A percentile compares a stretch with the other conserved stretches of the same genome.
Evolutionary conservation across 2,888 invertebrate genomes (phyloP).

Genomic region (Tetranychus truncatus): DNA sequence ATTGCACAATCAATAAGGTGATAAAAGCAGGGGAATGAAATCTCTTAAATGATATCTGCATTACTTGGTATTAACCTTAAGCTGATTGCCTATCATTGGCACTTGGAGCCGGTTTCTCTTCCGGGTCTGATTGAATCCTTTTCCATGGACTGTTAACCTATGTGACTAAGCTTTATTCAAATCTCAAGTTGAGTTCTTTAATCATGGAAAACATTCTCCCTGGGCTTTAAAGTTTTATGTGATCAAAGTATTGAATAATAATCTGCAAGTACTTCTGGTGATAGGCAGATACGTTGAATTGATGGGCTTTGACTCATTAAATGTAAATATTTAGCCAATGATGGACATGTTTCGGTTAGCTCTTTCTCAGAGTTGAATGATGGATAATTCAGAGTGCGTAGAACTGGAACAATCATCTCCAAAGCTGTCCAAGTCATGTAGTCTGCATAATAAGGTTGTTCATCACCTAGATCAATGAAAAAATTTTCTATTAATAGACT

Average conservation of each 20-base stretch:
- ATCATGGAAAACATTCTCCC: slow-evolving; percentile 19
- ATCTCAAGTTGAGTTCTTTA: slow-evolving; percentile 14
- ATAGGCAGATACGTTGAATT: not conserved
- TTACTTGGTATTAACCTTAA: slow-evolving; percentile 12
- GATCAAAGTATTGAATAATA: not conserved
- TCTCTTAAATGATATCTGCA: slow-evolving; percentile 19
- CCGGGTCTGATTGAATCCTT: not conserved
- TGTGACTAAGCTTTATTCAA: slow-evolving; percentile 16
- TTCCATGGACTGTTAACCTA: slow-evolving; percentile 17
- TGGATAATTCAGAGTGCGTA: not conserved
- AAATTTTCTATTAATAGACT: not conserved
- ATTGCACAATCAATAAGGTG: not conserved
- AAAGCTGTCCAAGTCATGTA: not conserved
- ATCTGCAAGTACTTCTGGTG: not conserved
- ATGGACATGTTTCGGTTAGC: not conserved
- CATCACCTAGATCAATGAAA: not conserved
- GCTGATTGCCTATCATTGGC: slow-evolving; percentile 6
- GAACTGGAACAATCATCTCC: not conserved
- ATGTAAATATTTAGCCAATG: not conserved
- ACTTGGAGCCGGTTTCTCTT: slow-evolving; percentile 5
- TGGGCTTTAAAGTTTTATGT: slow-evolving; percentile 5
- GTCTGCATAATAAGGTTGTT: not conserved
- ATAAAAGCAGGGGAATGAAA: slow-evolving; percentile 9
- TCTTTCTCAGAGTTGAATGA: not conserved
- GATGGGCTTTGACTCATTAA: not conserved